A percentile compares a stretch with the other conserved stretches of the same genome.
phyloP scores from a whole-genome alignment of 2,797 vertebrate species.

The Gymnodraco acuticeps region DNA sequence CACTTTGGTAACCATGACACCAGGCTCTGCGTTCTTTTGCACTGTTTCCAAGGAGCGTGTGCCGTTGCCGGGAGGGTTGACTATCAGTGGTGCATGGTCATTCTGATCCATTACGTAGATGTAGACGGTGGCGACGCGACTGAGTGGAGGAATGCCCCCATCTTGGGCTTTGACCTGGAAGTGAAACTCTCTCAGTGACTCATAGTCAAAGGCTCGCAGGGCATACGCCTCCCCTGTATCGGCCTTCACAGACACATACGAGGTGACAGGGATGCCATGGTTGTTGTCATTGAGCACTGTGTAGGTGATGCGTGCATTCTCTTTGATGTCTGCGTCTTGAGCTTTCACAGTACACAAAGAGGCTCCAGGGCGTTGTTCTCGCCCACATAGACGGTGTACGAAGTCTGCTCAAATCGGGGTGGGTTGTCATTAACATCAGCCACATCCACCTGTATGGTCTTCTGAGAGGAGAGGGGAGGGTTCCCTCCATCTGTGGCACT shows the following conservation, averaged over 20 bases:
- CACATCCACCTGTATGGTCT: constrained; percentile 93
- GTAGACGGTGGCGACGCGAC: constrained; percentile 92
- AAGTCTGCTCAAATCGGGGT: constrained; percentile 91
- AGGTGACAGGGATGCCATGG: constrained; percentile 93
- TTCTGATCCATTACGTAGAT: constrained; percentile 96
- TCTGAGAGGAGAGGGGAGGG: constrained; percentile 93
- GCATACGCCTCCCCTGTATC: constrained; percentile 94
- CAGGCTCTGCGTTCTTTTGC: constrained; percentile 90
- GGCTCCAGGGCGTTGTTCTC: constrained; percentile 94
- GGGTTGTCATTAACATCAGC: constrained; percentile 97
- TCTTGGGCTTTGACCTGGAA: constrained; percentile 96
- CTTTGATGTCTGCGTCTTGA: constrained; percentile 91
- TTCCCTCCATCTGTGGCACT: constrained; percentile 92
- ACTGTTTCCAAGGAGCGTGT: constrained; percentile 93
- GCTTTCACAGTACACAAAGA: constrained; percentile 93
- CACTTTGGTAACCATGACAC: constrained; percentile 96
- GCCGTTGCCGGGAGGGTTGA: constrained; percentile 91
- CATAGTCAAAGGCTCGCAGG: constrained; percentile 95
- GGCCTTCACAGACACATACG: constrained; percentile 93
- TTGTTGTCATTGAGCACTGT: constrained; percentile 93
- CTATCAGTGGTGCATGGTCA: constrained; percentile 93
- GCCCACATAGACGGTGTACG: constrained; percentile 92
- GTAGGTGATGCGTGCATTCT: constrained; percentile 95
- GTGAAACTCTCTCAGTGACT: constrained; percentile 94
- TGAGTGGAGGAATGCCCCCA: constrained; percentile 91